phyloP scores from a whole-genome alignment of 2,797 vertebrate species.

The Neosilurus mollespiculum region DNA sequence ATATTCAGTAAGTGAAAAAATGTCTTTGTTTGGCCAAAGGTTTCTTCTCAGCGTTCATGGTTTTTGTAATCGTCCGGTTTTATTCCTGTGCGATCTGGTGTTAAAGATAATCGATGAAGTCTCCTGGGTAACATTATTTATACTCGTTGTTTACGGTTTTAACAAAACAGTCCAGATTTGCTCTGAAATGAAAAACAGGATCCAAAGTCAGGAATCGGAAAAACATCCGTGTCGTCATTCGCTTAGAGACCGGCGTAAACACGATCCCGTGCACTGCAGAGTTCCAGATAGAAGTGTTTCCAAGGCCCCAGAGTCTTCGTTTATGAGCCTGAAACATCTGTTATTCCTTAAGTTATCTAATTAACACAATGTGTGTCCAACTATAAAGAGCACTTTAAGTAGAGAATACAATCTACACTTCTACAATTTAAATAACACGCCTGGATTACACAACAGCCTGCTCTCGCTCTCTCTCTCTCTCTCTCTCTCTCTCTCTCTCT shows the following conservation, averaged over 20 bases:
- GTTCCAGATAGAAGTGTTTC: background rate
- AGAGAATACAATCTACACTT: background rate
- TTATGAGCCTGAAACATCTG: too few species aligned
- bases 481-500: background rate
- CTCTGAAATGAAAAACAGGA: background rate
- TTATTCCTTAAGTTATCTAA: background rate
- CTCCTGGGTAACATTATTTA: background rate
- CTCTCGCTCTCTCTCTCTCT: too few species aligned
- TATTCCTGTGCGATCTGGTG: background rate
- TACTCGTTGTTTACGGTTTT: background rate
- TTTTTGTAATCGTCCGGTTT: background rate
- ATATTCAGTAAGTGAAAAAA: too few species aligned
- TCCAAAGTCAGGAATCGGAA: background rate
- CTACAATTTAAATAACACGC: background rate
- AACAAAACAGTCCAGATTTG: background rate
- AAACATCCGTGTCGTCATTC: background rate
- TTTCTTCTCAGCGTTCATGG: background rate
- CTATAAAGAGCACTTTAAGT: background rate
- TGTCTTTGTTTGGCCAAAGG: background rate
- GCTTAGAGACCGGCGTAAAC: too few species aligned
- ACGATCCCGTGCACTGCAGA: background rate
- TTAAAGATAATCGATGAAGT: background rate
- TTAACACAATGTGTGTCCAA: background rate
- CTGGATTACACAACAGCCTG: background rate
- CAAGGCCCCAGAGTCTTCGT: background rate